These are phyloP conservation scores for Dromius quadrimaculatus DNA, from an alignment of 2,888 invertebrate genomes.

Conservation along the genomic window DNA sequence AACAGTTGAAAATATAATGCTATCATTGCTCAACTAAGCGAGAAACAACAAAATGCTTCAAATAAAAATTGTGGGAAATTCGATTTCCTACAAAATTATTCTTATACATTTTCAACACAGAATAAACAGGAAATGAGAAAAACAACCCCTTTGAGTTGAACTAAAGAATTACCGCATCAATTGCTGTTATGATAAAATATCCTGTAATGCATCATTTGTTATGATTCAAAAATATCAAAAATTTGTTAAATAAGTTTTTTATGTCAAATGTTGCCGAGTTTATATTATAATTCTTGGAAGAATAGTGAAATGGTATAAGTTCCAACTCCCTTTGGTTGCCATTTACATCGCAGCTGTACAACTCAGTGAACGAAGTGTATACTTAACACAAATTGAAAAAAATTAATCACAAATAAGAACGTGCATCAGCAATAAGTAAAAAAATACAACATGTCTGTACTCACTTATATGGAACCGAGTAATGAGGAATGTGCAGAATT, in stretches of 20 bases:
- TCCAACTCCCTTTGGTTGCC: neutral
- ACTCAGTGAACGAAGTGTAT: conserved; percentile 17
- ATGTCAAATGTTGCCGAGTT: neutral
- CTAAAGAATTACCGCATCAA: too few relatives aligned
- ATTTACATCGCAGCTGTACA: neutral
- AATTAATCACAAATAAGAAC: conserved; percentile 35
- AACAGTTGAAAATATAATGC: too few relatives aligned
- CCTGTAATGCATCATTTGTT: too few relatives aligned
- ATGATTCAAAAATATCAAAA: conserved; percentile 2
- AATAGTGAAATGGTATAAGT: neutral
- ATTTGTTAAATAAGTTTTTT: neutral
- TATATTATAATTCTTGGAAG: neutral
- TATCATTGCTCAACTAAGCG: too few relatives aligned
- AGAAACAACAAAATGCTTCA: too few relatives aligned
- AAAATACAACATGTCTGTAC: conserved; percentile 38
- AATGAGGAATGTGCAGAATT: conserved; percentile 39
- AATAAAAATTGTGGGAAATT: too few relatives aligned
- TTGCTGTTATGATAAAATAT: too few relatives aligned
- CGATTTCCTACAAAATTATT: too few relatives aligned
- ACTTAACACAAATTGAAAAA: conserved; percentile 36
- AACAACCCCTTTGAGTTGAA: too few relatives aligned
- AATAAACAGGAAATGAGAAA: too few relatives aligned
- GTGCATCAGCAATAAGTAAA: conserved; percentile 29
- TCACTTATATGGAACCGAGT: conserved; percentile 38
- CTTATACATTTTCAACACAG: too few relatives aligned